These are phyloP conservation scores for Lepas anatifera DNA, from an alignment of 2,888 invertebrate genomes.

Conservation along the genomic window DNA sequence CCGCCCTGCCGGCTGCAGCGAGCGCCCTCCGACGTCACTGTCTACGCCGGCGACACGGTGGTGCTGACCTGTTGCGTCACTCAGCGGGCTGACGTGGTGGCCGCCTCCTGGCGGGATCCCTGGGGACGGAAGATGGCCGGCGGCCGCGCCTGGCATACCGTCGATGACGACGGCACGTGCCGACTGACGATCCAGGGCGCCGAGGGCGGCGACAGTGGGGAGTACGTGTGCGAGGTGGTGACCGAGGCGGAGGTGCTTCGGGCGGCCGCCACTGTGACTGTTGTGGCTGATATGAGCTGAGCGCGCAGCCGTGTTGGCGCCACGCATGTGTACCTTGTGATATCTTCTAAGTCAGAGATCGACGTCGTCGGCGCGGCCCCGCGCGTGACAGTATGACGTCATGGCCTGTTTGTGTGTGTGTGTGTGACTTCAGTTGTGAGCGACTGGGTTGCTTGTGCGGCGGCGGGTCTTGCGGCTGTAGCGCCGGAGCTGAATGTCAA, in stretches of 20 bases:
- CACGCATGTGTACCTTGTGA: background rate
- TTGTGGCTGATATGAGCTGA: background rate
- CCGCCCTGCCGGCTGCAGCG: constrained; percentile 7
- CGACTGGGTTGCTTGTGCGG: no score
- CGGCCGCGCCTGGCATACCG: constrained; percentile 4
- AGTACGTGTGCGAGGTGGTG: constrained; percentile 1
- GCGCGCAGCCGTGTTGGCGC: background rate
- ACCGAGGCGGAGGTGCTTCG: background rate
- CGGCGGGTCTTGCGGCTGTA: constrained; percentile 79
- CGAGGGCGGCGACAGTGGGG: constrained; percentile 2
- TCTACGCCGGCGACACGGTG: constrained; percentile 2
- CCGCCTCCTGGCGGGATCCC: background rate
- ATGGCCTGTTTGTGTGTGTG: no score
- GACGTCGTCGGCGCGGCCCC: no score
- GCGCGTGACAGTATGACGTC: no score
- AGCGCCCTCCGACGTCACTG: background rate
- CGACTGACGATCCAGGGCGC: constrained; percentile 3
- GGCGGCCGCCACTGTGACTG: background rate
- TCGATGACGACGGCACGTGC: constrained; percentile 2
- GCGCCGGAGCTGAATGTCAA: no score
- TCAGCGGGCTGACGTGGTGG: background rate
- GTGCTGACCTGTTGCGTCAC: background rate
- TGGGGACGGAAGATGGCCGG: background rate
- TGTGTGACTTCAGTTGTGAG: no score
- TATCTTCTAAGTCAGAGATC: constrained; percentile 6